Percentiles rank a stretch among this genome's conserved stretches.
Evolutionary conservation across 2,113 vertebrate species (phyloP).

Genomic region (Leucopternis melanops): DNA sequence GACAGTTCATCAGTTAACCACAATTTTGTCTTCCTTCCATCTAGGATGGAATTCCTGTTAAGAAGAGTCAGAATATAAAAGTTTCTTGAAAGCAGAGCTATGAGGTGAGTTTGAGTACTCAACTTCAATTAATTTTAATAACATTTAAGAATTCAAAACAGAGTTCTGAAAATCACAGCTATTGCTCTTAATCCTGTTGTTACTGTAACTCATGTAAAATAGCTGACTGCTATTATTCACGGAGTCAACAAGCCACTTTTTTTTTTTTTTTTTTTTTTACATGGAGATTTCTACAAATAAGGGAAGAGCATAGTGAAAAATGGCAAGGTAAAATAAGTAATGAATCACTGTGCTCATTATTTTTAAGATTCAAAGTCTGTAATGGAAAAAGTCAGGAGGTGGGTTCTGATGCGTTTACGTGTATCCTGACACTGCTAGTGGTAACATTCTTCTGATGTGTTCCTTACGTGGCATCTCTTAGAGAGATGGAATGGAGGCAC

Average conservation of each 20-base stretch:
- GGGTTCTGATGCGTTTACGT: not conserved
- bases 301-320: not conserved
- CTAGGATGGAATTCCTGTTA: not conserved
- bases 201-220: not conserved
- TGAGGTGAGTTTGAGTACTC: not conserved
- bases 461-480: not conserved
- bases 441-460: not conserved
- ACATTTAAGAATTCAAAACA: not conserved
- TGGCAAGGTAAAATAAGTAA: not conserved
- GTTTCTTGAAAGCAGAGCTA: not conserved
- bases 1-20: not conserved
- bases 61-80: not conserved
- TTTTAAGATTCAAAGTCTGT: not conserved
- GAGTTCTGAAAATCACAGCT: not conserved
- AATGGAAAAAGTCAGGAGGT: not conserved
- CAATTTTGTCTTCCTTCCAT: not conserved
- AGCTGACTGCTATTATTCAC: not conserved
- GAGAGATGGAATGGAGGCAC: not conserved
- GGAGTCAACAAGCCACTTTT: not conserved
- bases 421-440: not conserved
- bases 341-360: not conserved
- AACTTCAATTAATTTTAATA: not conserved
- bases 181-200: not conserved
- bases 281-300: not conserved
- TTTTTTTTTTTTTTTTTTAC: not conserved